phyloP scores from a whole-genome alignment of 2,797 vertebrate genomes.

The Hippocampus kuda region DNA sequence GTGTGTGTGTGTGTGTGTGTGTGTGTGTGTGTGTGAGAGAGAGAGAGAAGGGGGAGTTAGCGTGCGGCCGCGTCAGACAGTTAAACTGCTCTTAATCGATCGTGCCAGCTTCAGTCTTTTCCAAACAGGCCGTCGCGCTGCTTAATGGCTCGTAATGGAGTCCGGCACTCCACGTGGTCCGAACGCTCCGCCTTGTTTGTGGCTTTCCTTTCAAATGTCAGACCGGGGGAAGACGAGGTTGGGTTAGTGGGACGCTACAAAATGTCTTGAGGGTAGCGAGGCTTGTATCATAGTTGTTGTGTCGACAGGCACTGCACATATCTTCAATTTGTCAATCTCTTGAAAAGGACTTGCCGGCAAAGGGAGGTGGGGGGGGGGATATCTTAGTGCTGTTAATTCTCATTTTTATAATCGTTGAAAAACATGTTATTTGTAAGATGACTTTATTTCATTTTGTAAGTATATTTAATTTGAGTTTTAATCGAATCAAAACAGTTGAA shows the following conservation, averaged over 20 bases:
- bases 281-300: not conserved
- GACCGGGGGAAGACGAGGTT: not conserved
- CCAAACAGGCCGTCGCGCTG: conserved; percentile 58
- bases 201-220: conserved; percentile 4
- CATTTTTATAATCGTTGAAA: no score
- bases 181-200: conserved; percentile 26
- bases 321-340: no score
- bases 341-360: no score
- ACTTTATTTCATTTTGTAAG: no score
- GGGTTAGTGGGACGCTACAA: not conserved
- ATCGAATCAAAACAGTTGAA: no score
- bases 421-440: no score
- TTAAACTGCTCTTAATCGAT: conserved; percentile 69
- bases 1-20: conserved; percentile 25
- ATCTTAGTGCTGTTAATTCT: no score
- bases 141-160: conserved; percentile 73
- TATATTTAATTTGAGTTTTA: no score
- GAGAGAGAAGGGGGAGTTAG: conserved; percentile 61
- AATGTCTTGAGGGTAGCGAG: not conserved
- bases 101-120: conserved; percentile 55
- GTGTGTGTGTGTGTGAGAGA: no score
- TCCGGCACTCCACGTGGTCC: conserved; percentile 55
- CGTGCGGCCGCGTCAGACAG: conserved; percentile 64
- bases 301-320: no score
- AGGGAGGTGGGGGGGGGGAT: no score